Conservation (phyloP, 2,797 vertebrate genomes). For the Mionectes olivaceus region DNA sequence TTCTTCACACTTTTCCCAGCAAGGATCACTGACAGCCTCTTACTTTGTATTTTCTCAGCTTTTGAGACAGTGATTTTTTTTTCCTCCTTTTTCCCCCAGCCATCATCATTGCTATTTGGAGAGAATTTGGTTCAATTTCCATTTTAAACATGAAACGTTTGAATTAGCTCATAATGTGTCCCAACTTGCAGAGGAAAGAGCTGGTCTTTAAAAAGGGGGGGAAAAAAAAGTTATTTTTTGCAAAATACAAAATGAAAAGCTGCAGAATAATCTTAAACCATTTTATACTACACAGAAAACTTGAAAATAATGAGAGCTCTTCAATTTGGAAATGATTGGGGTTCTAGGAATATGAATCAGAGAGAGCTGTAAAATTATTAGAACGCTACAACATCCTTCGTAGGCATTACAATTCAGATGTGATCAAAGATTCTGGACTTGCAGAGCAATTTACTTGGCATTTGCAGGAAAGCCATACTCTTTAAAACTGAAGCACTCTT, state of each 20-base stretch:
- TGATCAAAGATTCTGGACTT: constrained; percentile 74
- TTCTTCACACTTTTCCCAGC: constrained; percentile 66
- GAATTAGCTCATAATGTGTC: constrained; percentile 54
- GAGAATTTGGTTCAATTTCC: constrained; percentile 61
- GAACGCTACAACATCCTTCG: constrained; percentile 55
- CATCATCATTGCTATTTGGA: constrained; percentile 42
- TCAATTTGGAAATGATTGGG: constrained; percentile 73
- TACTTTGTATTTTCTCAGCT: constrained; percentile 41
- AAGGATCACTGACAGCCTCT: constrained; percentile 65
- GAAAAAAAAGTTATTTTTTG: background rate
- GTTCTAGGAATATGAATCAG: constrained; percentile 69
- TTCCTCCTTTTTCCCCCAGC: background rate
- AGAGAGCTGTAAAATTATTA: constrained; percentile 70
- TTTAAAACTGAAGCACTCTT: constrained; percentile 77
- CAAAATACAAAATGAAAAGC: constrained; percentile 56
- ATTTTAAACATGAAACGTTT: constrained; percentile 56
- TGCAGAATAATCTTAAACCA: constrained; percentile 59
- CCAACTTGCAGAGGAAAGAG: background rate
- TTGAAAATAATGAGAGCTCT: constrained; percentile 72
- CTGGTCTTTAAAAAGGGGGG: background rate
- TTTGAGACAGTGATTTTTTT: constrained; percentile 29
- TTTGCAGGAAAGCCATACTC: constrained; percentile 74
- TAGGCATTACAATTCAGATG: constrained; percentile 74
- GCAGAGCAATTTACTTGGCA: constrained; percentile 76
- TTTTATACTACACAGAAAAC: constrained; percentile 62